phyloP scores from a whole-genome alignment of 2,113 vertebrate genomes.

The Spheniscus mendiculus region DNA sequence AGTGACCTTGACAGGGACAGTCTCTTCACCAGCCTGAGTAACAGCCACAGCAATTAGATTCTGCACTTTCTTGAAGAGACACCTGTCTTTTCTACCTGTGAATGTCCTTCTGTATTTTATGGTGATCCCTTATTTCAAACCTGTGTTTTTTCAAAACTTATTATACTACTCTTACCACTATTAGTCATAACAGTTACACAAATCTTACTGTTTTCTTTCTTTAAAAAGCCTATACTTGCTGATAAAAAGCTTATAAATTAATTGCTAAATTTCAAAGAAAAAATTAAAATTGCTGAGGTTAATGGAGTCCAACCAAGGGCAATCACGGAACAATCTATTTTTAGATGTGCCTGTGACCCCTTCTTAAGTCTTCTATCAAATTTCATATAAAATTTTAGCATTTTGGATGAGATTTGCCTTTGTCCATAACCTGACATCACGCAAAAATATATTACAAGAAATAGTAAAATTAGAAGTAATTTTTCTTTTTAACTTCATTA shows the following conservation, averaged over 20 bases:
- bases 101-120: accelerated
- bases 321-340: neutral
- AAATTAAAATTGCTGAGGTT: neutral
- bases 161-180: accelerated
- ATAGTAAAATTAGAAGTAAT: neutral
- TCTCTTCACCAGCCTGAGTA: neutral
- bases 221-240: accelerated
- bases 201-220: accelerated
- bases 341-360: neutral
- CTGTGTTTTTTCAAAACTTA: accelerated
- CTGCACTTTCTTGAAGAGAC: neutral
- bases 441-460: neutral
- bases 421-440: too few species aligned
- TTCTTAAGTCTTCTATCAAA: neutral
- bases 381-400: neutral
- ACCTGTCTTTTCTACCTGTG: accelerated
- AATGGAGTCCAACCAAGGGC: neutral
- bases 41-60: neutral
- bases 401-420: neutral
- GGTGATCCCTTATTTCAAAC: neutral
- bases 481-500: neutral
- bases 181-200: accelerated
- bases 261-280: neutral
- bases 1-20: neutral
- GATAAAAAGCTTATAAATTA: neutral